These are phyloP conservation scores for Gastrophysa polygoni DNA, from an alignment of 2,888 invertebrate genomes.

Conservation along the genomic window DNA sequence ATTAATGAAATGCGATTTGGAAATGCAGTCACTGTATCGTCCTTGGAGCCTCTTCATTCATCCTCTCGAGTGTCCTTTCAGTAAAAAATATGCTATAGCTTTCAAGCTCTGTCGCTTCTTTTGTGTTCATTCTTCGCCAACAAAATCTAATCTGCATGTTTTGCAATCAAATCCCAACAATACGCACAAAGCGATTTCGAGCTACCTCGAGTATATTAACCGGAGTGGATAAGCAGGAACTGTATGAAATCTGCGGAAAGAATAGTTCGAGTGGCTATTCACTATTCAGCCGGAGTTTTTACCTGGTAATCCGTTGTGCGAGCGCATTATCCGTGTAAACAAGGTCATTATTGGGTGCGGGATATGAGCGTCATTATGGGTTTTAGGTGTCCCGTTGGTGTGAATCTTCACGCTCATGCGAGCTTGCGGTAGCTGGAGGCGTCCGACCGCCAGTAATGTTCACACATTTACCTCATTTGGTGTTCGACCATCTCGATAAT, in stretches of 20 bases:
- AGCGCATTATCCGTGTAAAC: slow-evolving; percentile 39
- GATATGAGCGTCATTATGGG: slow-evolving; percentile 21
- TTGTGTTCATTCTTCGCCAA: background rate
- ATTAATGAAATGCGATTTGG: no score
- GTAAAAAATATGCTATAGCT: background rate
- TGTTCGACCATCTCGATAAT: slow-evolving; percentile 15
- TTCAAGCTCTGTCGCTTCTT: background rate
- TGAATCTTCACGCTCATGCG: slow-evolving; percentile 34
- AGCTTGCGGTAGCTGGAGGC: slow-evolving; percentile 34
- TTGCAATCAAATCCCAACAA: slow-evolving; percentile 17
- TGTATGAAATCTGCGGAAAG: slow-evolving; percentile 37
- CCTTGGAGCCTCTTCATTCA: background rate
- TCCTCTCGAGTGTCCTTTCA: background rate
- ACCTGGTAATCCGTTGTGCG: slow-evolving; percentile 38
- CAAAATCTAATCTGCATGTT: slow-evolving; percentile 18
- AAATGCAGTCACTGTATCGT: no score
- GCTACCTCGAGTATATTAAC: slow-evolving; percentile 32
- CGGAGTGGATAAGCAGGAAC: slow-evolving; percentile 38
- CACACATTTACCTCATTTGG: slow-evolving; percentile 37
- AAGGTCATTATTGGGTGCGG: slow-evolving; percentile 25
- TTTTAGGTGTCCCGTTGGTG: slow-evolving; percentile 36
- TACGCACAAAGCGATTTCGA: background rate
- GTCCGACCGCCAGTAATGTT: slow-evolving; percentile 39
- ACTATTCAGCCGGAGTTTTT: slow-evolving; percentile 31
- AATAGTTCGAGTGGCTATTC: slow-evolving; percentile 25